Evolutionary conservation across 2,797 vertebrate genomes (phyloP).

Genomic region (Tragelaphus oryx): DNA sequence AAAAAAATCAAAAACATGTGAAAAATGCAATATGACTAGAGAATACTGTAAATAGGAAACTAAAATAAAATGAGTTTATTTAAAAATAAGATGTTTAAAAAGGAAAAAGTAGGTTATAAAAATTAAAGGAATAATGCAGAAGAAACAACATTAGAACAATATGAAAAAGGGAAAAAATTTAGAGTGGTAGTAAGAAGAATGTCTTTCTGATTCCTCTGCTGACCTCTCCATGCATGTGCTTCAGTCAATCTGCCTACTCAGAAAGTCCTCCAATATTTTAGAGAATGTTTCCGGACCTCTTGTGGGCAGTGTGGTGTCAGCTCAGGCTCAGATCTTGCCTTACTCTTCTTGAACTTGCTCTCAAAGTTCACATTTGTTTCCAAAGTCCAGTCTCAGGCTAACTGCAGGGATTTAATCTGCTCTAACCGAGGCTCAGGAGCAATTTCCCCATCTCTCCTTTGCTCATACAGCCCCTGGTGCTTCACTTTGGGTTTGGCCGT

Average conservation of each 20-base stretch:
- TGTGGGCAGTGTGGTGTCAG: neutral
- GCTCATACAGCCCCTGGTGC: neutral
- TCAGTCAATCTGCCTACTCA: neutral
- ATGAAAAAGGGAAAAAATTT: neutral
- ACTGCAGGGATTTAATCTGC: neutral
- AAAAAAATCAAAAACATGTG: neutral
- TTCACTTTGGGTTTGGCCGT: neutral
- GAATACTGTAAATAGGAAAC: neutral
- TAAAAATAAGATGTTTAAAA: neutral
- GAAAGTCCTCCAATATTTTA: neutral
- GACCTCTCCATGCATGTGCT: neutral
- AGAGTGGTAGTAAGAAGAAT: neutral
- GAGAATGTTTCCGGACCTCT: neutral
- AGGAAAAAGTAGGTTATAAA: neutral
- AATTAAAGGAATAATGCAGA: neutral
- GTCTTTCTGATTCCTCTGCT: neutral
- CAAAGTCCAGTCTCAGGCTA: neutral
- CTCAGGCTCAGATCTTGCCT: neutral
- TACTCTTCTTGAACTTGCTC: neutral
- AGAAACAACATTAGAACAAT: neutral
- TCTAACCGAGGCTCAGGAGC: neutral
- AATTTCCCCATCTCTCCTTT: neutral
- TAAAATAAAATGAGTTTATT: neutral
- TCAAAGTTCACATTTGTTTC: neutral
- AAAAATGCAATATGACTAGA: neutral